These are phyloP conservation scores for Macrosoma leucophasiata DNA, from an alignment of 2,888 invertebrate genomes.

Conservation along the genomic window DNA sequence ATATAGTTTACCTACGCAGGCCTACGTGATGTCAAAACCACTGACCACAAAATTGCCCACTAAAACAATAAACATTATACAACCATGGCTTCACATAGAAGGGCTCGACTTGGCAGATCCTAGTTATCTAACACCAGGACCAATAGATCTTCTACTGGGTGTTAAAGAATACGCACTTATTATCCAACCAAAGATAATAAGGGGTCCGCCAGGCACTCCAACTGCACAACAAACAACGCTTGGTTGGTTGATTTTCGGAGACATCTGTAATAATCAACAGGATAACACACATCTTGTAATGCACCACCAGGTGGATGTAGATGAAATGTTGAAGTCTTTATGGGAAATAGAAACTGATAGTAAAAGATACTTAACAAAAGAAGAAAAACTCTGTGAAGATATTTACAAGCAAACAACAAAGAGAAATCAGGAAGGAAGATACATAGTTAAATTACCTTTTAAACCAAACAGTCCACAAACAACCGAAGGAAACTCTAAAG, in stretches of 20 bases:
- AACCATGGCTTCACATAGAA: constrained; percentile 16
- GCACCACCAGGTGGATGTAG: too few species aligned
- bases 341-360: too few species aligned
- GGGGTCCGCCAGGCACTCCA: constrained; percentile 21
- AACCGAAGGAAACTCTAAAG: constrained; percentile 16
- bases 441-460: constrained; percentile 17
- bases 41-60: constrained; percentile 6
- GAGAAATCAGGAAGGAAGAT: constrained; percentile 17
- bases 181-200: constrained; percentile 7
- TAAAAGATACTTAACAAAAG: constrained; percentile 13
- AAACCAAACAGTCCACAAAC: constrained; percentile 17
- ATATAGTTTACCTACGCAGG: constrained; percentile 2
- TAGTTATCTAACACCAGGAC: constrained; percentile 18
- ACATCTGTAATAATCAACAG: neutral
- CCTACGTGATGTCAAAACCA: too few species aligned
- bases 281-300: too few species aligned
- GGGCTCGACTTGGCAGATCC: constrained; percentile 23
- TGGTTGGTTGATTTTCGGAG: constrained; percentile 23
- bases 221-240: constrained; percentile 22
- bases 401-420: constrained; percentile 15
- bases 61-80: constrained; percentile 1
- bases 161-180: constrained; percentile 13
- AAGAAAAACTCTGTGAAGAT: constrained; percentile 24
- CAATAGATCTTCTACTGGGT: constrained; percentile 27
- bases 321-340: too few species aligned